A percentile compares a stretch with the other conserved stretches of the same genome.
These are phyloP conservation scores for Orientallactaga bullata DNA, from an alignment of 2,113 vertebrate genomes.

Conservation along the genomic window DNA sequence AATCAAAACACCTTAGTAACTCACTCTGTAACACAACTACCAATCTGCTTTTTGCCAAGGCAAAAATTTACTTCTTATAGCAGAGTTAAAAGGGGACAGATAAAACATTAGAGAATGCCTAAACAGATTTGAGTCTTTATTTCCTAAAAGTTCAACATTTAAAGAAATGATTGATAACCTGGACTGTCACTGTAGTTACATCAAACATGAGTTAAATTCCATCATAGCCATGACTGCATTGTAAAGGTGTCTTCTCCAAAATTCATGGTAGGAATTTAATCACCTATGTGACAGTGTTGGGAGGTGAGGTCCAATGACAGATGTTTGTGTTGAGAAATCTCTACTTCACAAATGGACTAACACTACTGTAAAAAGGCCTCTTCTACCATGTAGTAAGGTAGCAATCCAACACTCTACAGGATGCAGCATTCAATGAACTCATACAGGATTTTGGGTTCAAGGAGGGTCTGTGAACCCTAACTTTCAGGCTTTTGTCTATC, in stretches of 20 bases:
- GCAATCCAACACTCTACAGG: neutral
- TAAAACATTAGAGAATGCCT: neutral
- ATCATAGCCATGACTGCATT: neutral
- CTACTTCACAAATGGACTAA: neutral
- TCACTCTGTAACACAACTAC: neutral
- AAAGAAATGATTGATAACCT: neutral
- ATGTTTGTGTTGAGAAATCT: neutral
- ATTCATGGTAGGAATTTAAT: neutral
- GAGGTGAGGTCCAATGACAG: neutral
- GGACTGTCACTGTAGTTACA: neutral
- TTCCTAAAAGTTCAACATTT: conserved; percentile 21
- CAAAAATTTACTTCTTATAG: neutral
- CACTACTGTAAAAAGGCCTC: neutral
- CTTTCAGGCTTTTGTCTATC: no score
- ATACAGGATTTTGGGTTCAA: no score
- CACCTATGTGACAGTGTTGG: neutral
- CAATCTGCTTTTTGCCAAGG: neutral
- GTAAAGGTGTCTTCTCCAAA: neutral
- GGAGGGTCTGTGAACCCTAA: no score
- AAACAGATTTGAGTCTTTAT: neutral
- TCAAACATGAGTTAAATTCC: conserved; percentile 33
- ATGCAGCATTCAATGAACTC: no score
- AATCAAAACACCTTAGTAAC: conserved; percentile 36
- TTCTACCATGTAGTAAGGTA: neutral
- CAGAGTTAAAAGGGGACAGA: neutral